Base-by-base conservation (phyloP, 2,888 invertebrate genomes). In the Entomobrya proxima region DNA sequence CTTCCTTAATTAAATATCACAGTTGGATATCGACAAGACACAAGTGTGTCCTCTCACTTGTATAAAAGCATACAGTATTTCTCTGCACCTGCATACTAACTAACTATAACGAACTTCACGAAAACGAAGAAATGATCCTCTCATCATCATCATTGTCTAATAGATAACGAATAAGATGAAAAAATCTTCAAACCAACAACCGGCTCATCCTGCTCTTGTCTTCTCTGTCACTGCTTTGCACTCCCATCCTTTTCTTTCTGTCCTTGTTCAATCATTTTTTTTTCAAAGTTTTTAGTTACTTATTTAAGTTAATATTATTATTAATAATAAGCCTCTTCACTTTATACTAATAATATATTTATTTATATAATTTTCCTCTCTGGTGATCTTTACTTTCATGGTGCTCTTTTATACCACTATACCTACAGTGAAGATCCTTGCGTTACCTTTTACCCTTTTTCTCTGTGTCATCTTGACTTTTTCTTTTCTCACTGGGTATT, bases 1-100 rank as follows among this genome's bases (percentile, higher is more conserved):
- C 88, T 86, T 88, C 88, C 88, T 90, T 90, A 90, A 90, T 90
- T 90, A 90, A 90, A 90, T 89, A 90, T 90, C 90, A 82, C 90
- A 87, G 89, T 88, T 85, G 90, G 90, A 87, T 87, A 87, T 88
- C 89, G 76, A 81, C 86, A 87, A 85, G 88, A 89, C 75, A 78
- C 47, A 72, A 89, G 89, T 89, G 89, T 89, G 88, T 89, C 89
- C 87, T 86, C 88, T 37, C 40, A 24, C n/a, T n/a, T n/a, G n/a
- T n/a, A n/a, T n/a, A n/a, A 30, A 13, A 27, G 35, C 24, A 27
- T 52, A 7, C 52, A 67, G n/a, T 81, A 82, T 87, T 61, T 18
- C 86, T 87, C 85, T 76, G 85, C 88, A 88, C 86, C 88, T 89
- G 88, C 88, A 88, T 89, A 88, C 88, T 87, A 88, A 88, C 50